Base-by-base conservation (phyloP, 30 jellyfish, hydroid and myxozoan genomes). In the Catostylus mosaicus region DNA sequence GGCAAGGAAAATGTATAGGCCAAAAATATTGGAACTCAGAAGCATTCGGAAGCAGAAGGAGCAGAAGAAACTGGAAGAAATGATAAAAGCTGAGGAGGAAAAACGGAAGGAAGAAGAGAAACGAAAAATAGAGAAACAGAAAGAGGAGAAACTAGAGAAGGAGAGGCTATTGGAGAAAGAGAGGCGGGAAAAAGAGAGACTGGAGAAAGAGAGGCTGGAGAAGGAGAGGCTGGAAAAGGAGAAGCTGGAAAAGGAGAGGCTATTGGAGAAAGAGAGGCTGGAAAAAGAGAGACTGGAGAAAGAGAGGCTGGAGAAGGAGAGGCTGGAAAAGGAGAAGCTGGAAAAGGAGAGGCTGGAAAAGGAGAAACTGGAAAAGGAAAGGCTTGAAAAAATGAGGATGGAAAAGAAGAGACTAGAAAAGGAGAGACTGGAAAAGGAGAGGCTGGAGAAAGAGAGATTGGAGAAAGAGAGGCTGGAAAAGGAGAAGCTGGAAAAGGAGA, bases 51-150 rank as follows among this genome's bases (percentile, higher is more conserved):
- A 36, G 51, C 38, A 50, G 47, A 14, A 1, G 33, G 86, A 82
- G 80, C 79, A 57, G 35, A 73, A 52, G 29, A 82, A 38, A 54
- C 77, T 57, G 52, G 92, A 75, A 36, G 60, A 75, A 30, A 33
- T 54, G 54, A 37, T 27, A n/a, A 50, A 18, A 50, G 26, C 19
- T 50, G 63, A 50, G 27, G 75, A 48, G 64, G 34, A 29, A 65
- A 75, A 45, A 40, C 32, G 73, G 24, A 22, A 3, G 26, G 45
- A 1, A 35, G 48, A 34, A 35, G 67, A 75, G 75, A 32, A 5
- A 64, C 23, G 23, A 27, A 6, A 47, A 35, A 66, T 26, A 2
- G 84, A 80, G 47, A 31, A 27, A 40, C 33, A 57, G 6, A 60
- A 75, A 33, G 30, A 61, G 23, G 78, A 77, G 43, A 77, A 80